A percentile compares a stretch with the other conserved stretches of the same genome.
These are phyloP conservation scores for Drosophila diplacantha DNA, from an alignment of 2,888 invertebrate genomes.

Conservation along the genomic window DNA sequence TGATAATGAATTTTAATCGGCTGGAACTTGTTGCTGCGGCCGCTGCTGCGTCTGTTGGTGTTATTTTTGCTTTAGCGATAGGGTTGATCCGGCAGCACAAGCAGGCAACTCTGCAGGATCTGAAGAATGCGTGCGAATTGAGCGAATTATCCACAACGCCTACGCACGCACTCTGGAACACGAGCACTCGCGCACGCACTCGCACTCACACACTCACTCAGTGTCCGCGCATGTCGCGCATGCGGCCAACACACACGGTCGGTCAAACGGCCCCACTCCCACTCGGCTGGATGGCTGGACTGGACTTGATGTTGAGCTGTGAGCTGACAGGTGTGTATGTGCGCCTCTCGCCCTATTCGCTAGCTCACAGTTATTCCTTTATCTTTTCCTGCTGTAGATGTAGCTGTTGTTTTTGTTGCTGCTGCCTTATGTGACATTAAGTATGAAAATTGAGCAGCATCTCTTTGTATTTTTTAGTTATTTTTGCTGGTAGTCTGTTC, in stretches of 20 bases:
- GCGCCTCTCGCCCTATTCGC: constrained; percentile 10
- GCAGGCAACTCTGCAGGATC: constrained; percentile 14
- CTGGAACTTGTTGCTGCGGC: constrained; percentile 11
- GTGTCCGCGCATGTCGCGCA: constrained; percentile 63
- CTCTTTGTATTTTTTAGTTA: constrained; percentile 39
- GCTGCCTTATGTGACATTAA: constrained; percentile 55
- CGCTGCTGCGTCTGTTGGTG: constrained; percentile 13
- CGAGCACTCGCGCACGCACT: constrained; percentile 26
- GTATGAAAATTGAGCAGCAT: constrained; percentile 57
- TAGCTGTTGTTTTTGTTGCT: constrained; percentile 33
- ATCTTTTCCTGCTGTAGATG: constrained; percentile 38
- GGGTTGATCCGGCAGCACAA: constrained; percentile 13
- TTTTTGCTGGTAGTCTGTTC: constrained; percentile 18
- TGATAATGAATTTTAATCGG: constrained; percentile 42
- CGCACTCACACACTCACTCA: constrained; percentile 52
- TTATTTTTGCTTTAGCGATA: constrained; percentile 1
- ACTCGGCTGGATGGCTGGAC: constrained; percentile 9
- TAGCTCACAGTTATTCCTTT: constrained; percentile 45
- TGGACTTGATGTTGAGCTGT: constrained; percentile 4
- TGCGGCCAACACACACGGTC: constrained; percentile 58
- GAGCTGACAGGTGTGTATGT: constrained; percentile 29
- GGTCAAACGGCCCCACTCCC: constrained; percentile 20
- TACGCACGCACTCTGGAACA: constrained; percentile 16
- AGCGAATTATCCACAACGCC: constrained; percentile 26
- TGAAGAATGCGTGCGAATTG: constrained; percentile 23